Conservation (phyloP, 2,113 vertebrate species). For the Stegostoma tigrinum region DNA sequence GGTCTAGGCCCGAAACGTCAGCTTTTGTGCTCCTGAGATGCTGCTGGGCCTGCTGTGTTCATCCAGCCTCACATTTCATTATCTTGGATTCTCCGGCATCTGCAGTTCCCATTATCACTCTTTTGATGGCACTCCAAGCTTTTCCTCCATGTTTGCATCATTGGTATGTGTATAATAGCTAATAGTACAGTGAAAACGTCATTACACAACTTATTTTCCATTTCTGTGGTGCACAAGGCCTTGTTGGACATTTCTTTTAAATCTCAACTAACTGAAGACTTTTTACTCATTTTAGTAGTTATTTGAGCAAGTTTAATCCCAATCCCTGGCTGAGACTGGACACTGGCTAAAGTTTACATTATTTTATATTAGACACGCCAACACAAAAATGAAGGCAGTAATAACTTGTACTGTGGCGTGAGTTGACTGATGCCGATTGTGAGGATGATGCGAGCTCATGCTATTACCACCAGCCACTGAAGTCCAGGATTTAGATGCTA, state of each 20-base stretch:
- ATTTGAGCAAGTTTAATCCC: background rate
- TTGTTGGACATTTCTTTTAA: background rate
- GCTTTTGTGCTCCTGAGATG: no score
- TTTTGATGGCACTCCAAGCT: background rate
- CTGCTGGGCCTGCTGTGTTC: no score
- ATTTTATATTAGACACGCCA: background rate
- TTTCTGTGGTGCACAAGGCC: background rate
- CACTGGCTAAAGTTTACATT: background rate
- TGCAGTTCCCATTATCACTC: no score
- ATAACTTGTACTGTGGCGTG: background rate
- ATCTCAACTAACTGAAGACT: background rate
- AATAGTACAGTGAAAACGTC: background rate
- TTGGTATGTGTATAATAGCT: background rate
- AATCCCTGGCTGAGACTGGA: background rate
- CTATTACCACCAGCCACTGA: background rate
- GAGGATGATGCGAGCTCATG: background rate
- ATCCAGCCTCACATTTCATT: no score
- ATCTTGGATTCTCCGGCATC: no score
- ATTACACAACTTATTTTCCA: background rate
- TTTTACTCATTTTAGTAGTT: background rate
- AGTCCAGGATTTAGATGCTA: background rate
- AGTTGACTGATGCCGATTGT: background rate
- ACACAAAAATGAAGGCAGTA: background rate
- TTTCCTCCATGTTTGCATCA: background rate
- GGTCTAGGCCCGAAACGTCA: no score